phyloP scores from a whole-genome alignment of 2,113 vertebrate genomes.

The Cryptomyrus ogoouensis region DNA sequence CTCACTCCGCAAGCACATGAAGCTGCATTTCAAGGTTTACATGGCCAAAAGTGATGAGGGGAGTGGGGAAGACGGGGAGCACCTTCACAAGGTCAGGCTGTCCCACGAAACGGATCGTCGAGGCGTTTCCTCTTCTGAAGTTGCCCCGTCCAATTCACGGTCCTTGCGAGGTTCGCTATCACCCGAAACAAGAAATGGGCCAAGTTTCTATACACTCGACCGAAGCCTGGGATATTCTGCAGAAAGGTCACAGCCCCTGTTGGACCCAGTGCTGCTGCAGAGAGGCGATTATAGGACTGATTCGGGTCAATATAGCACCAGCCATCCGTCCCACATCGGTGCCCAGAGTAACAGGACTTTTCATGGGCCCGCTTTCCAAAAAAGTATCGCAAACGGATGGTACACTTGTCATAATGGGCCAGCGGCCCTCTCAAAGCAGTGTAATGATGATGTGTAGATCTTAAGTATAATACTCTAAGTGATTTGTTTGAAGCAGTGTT shows the following conservation, averaged over 20 bases:
- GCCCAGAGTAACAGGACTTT: slow-evolving; percentile 52
- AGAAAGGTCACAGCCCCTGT: slow-evolving; percentile 59
- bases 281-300: slow-evolving; percentile 57
- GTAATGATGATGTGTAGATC: slow-evolving; percentile 34
- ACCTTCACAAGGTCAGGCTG: slow-evolving; percentile 43
- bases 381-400: slow-evolving; percentile 65
- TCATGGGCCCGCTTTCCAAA: slow-evolving; percentile 57
- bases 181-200: slow-evolving; percentile 59
- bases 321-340: slow-evolving; percentile 52
- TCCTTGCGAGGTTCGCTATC: slow-evolving; percentile 43
- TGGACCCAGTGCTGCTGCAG: slow-evolving; percentile 64
- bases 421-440: slow-evolving; percentile 58
- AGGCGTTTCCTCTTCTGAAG: slow-evolving; percentile 38
- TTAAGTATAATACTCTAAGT: not conserved
- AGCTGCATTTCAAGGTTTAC: slow-evolving; percentile 56
- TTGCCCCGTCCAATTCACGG: slow-evolving; percentile 12
- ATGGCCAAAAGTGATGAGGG: slow-evolving; percentile 44
- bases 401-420: slow-evolving; percentile 66
- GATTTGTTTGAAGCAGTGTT: not conserved
- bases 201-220: slow-evolving; percentile 63
- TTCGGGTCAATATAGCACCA: slow-evolving; percentile 53
- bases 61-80: slow-evolving; percentile 42
- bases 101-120: slow-evolving; percentile 20
- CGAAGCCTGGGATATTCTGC: slow-evolving; percentile 60
- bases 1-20: slow-evolving; percentile 62